Evolutionary conservation across 2,888 invertebrate genomes (phyloP).

Genomic region (Anoplius nigerrimus): DNA sequence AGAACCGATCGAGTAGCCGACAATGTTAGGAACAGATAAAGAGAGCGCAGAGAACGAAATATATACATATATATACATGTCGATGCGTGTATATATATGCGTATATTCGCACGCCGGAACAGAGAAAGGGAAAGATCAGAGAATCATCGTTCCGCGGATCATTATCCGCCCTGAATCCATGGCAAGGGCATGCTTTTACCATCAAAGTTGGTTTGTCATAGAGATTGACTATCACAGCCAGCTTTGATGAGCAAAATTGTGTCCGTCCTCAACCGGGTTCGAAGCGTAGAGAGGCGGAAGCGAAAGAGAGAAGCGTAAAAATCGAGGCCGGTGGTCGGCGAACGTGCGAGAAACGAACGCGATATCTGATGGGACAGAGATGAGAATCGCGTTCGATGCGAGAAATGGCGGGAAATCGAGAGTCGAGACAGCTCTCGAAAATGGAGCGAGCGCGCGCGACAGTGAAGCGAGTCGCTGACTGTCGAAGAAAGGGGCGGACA

Average conservation of each 20-base stretch:
- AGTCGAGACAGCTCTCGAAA: neutral
- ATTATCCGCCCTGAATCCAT: constrained; percentile 6
- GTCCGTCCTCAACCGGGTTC: constrained; percentile 67
- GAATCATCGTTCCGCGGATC: constrained; percentile 7
- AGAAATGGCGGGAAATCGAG: neutral
- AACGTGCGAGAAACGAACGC: neutral
- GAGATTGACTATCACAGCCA: constrained; percentile 93
- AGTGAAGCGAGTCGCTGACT: too few relatives aligned
- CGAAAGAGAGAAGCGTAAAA: neutral
- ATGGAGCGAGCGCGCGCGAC: neutral
- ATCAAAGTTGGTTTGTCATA: constrained; percentile 91
- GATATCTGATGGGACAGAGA: neutral
- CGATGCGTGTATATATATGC: too few relatives aligned
- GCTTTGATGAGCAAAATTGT: constrained; percentile 94
- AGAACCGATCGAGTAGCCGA: too few relatives aligned
- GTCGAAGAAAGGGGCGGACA: neutral
- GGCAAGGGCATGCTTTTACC: constrained; percentile 78
- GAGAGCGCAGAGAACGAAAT: constrained; percentile 5
- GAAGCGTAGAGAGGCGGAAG: constrained; percentile 27
- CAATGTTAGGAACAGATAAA: too few relatives aligned
- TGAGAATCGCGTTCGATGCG: neutral
- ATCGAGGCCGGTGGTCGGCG: neutral
- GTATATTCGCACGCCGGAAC: too few relatives aligned
- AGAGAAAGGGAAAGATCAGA: constrained; percentile 5
- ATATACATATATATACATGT: neutral